Evolutionary conservation across 2,888 invertebrate genomes (phyloP), one percentile per base, ranked within the genome.

Genomic region (Allacma fusca): DNA sequence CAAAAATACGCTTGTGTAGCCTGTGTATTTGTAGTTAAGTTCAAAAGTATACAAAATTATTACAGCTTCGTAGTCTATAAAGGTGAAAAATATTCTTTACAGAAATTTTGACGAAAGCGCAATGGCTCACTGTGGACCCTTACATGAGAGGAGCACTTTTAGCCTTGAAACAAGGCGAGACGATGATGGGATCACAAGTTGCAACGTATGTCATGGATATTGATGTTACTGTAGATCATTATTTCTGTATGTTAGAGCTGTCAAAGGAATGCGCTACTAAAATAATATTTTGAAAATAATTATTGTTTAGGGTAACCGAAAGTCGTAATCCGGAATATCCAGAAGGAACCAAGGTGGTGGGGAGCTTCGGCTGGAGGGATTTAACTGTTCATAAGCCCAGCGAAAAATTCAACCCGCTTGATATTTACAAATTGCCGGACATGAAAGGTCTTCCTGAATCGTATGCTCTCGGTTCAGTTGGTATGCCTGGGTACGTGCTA

Each of bases 81-180:
- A 40, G 13, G 13, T 40, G 5, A 40, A 9, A 9, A 40, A 5
- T 40, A 19, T 50, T 19, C 16, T 68, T 69, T 77, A 7, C 82
- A 86, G 86, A 87, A 77, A 84, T 91, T 82, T 86, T 93, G 70
- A 88, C 90, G 1, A 89, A 92, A 87, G 92, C 92, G 1, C 89
- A 91, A 84, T 92, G 89, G 85, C 85, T 92, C 0, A 92, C 92
- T 81, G 91, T 93, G n/a, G 93, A 93, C 86, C 93, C 93, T 0
- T 93, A 92, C 80, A 91, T 92, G 91, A 74, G 83, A 70, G 80
- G 83, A 67, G 80, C 29, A n/a, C 23, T 13, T 19, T 28, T 70
- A 29, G 64, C 78, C 21, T 80, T 85, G 24, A 89, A 90, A 84
- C 83, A 88, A 75, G 91, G 91, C 1, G 87, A 87, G 7, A 89